Percentiles rank a stretch among this genome's conserved stretches.
phyloP scores from a whole-genome alignment of 2,888 invertebrate genomes.

The Zhengitettix transpicula region DNA sequence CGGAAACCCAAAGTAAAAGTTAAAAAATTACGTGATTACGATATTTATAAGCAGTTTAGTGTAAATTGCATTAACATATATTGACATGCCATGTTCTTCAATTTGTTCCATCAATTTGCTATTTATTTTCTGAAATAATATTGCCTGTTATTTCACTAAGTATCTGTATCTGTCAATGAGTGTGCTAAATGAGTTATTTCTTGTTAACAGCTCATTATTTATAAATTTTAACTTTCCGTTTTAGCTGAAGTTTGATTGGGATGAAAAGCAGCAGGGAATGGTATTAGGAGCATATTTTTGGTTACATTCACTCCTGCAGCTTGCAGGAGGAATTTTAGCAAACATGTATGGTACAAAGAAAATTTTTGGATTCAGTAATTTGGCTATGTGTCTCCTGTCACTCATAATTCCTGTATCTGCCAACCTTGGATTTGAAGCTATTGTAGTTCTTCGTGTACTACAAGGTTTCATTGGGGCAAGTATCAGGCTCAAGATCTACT shows the following conservation, averaged over 20 bases:
- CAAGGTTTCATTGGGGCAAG: slow-evolving; percentile 55
- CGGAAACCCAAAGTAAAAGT: too few relatives aligned
- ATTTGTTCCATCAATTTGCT: too few relatives aligned
- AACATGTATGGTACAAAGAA: slow-evolving; percentile 52
- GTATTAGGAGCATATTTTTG: slow-evolving; percentile 54
- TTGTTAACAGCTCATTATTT: too few relatives aligned
- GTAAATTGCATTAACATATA: too few relatives aligned
- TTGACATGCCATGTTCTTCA: too few relatives aligned
- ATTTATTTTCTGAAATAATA: too few relatives aligned
- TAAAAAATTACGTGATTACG: too few relatives aligned
- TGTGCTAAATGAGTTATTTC: too few relatives aligned
- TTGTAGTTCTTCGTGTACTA: slow-evolving; percentile 41
- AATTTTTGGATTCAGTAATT: slow-evolving; percentile 49
- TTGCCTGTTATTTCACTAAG: too few relatives aligned
- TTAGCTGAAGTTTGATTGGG: slow-evolving; percentile 36
- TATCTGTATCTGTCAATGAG: too few relatives aligned
- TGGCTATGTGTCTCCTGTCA: slow-evolving; percentile 42
- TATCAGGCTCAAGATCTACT: slow-evolving; percentile 9
- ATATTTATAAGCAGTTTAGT: too few relatives aligned
- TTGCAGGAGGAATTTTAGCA: slow-evolving; percentile 54
- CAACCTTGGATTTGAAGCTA: slow-evolving; percentile 33
- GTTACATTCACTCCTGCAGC: slow-evolving; percentile 51
- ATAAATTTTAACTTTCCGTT: neutral
- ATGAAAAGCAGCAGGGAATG: slow-evolving; percentile 43
- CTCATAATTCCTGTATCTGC: slow-evolving; percentile 48